Conservation (phyloP, 2,113 vertebrate genomes). For the Dasyprocta punctata region DNA sequence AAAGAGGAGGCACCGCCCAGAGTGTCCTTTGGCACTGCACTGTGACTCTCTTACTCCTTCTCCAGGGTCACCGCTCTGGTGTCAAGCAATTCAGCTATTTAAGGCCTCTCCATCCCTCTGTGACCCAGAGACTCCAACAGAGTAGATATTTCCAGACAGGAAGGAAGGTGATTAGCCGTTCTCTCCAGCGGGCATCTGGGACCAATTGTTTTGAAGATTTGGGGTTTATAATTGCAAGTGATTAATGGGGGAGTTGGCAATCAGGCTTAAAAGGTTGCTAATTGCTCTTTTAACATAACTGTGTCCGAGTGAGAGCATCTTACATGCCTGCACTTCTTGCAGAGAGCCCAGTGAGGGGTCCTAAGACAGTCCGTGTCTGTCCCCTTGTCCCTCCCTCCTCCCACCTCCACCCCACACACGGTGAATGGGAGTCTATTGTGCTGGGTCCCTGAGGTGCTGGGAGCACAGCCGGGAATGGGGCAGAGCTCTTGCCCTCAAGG, state of each 20-base stretch:
- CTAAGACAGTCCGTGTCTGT: background rate
- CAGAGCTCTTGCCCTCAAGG: too few relatives aligned
- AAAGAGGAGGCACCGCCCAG: background rate
- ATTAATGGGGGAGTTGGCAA: constrained; percentile 82
- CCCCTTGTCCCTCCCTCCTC: background rate
- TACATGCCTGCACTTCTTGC: background rate
- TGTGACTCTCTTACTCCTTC: background rate
- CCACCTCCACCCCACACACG: accelerated
- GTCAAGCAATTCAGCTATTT: background rate
- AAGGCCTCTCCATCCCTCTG: constrained; percentile 7
- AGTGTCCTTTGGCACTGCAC: background rate
- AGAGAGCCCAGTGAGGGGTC: background rate
- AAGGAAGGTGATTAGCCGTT: constrained; percentile 65
- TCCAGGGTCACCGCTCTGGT: background rate
- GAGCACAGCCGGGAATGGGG: background rate
- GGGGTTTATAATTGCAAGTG: constrained; percentile 84
- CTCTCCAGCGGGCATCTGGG: constrained; percentile 79
- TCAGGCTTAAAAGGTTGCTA: constrained; percentile 77
- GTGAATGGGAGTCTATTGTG: background rate
- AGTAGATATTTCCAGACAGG: constrained; percentile 49
- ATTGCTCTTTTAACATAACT: constrained; percentile 81
- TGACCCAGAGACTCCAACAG: constrained; percentile 13
- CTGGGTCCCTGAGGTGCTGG: background rate
- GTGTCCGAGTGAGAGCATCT: constrained; percentile 42
- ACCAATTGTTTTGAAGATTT: constrained; percentile 80